A percentile compares a stretch with the other conserved stretches of the same genome.
phyloP scores from a whole-genome alignment of 2,888 invertebrate species.

The Polyommatus iphigenia region DNA sequence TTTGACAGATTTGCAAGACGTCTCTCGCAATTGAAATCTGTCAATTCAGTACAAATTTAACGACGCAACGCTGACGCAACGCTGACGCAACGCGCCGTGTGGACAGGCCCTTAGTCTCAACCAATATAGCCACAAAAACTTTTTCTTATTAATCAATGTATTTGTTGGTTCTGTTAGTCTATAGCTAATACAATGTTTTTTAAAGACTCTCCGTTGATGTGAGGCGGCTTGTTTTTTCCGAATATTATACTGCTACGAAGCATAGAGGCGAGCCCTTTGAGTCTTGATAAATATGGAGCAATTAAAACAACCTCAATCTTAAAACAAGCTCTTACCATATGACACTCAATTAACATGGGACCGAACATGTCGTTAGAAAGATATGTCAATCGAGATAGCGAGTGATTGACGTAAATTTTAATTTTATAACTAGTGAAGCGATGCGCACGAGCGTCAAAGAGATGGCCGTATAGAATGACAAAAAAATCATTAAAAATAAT shows the following conservation, averaged over 20 bases:
- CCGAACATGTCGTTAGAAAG: slow-evolving; percentile 49
- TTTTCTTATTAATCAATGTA: too few species aligned
- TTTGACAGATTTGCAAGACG: too few species aligned
- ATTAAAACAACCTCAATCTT: slow-evolving; percentile 39
- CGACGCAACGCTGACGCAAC: too few species aligned
- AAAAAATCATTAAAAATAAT: slow-evolving; percentile 23
- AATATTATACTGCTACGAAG: background rate
- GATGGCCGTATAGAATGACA: slow-evolving; percentile 31
- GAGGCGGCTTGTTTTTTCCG: background rate
- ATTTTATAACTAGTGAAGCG: slow-evolving; percentile 59
- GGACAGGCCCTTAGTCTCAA: too few species aligned
- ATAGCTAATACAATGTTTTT: background rate
- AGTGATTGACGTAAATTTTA: slow-evolving; percentile 61
- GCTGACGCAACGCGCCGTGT: too few species aligned
- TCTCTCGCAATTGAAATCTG: too few species aligned
- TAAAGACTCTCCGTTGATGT: background rate
- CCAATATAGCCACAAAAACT: too few species aligned
- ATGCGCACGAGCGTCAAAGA: slow-evolving; percentile 48
- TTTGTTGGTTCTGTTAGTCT: too few species aligned
- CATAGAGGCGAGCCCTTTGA: background rate
- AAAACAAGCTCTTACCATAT: slow-evolving; percentile 45
- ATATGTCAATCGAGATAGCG: slow-evolving; percentile 58
- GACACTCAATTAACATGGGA: slow-evolving; percentile 48
- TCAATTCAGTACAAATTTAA: too few species aligned
- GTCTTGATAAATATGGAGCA: slow-evolving; percentile 37